Base-by-base conservation (phyloP, 2,797 vertebrate species). In the Spinibarbus caldwelli region DNA sequence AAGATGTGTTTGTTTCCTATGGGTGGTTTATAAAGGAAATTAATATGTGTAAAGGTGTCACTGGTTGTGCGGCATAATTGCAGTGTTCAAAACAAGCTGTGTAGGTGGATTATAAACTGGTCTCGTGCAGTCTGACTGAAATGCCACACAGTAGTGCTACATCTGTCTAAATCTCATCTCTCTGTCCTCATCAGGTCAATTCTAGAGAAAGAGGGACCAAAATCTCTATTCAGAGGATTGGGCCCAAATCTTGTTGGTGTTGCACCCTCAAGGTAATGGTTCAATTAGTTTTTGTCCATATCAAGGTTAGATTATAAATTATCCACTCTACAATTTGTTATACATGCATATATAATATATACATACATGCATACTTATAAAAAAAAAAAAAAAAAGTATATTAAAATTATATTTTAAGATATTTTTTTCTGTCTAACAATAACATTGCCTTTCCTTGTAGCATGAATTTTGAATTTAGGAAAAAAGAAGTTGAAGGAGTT, bases 181-280 rank as follows among this genome's bases (percentile, higher is more conserved):
- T 76, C 6, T 86, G 80, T 14, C 85, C 77, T 85, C 19, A 89
- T 81, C 91, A 99, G 98, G 91, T 98, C 97, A 21, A 99, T 99
- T 92, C 94, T 99, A 87, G 97, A 99, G 94, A 99, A 99, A 92
- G 98, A 99, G 91, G 98, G 98, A 91, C 97, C 98, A 93, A 96
- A 95, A 93, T 99, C 98, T 26, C 96, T 99, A 4, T 99, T 99
- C 90, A 95, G 98, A 87, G 98, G 98, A 73, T 90, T 99, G 91
- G 98, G 98, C 89, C 98, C 98, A 85, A 99, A 99, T 91, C 94
- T 99, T 85, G 97, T 99, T 86, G 98, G 98, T 76, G 98, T 99
- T 73, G 98, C 98, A 31, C 98, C 98, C 67, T 99, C 98, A 90
- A 98, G 98, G 98, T 99, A 94, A 94, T 81, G 0, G 64, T 17